Conservation (phyloP, 2,888 invertebrate genomes). For the Pristionchus fissidentatus region DNA sequence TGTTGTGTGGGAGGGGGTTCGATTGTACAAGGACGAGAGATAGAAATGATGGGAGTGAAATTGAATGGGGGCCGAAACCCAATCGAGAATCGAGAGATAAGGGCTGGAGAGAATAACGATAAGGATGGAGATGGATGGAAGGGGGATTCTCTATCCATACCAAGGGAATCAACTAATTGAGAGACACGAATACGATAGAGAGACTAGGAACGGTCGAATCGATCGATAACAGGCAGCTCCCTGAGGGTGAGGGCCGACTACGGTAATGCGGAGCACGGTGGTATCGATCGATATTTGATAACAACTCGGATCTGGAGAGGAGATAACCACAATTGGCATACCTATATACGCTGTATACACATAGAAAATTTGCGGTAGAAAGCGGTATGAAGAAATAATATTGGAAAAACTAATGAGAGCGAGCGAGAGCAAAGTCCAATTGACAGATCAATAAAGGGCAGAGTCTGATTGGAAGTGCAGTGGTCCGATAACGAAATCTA, state of each 20-base stretch:
- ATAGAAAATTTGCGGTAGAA: not conserved
- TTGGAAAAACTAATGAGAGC: conserved; percentile 14
- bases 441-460: not conserved
- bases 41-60: not conserved
- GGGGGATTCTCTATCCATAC: not conserved
- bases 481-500: not conserved
- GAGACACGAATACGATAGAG: not conserved
- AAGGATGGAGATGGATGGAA: not conserved
- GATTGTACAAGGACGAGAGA: not conserved
- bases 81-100: conserved; percentile 7
- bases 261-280: too few species aligned
- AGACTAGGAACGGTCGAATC: not conserved
- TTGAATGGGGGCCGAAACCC: too few species aligned
- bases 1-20: not conserved
- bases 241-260: not conserved
- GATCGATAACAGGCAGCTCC: conserved; percentile 14
- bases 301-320: conserved; percentile 18
- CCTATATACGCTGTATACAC: conserved; percentile 41
- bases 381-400: not conserved
- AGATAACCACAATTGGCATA: conserved; percentile 36
- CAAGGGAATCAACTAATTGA: not conserved
- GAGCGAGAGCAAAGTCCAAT: not conserved
- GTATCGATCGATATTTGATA: conserved; percentile 30
- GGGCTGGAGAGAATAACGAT: too few species aligned
- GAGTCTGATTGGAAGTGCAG: not conserved